A percentile compares a stretch with the other conserved stretches of the same genome.
phyloP scores from a whole-genome alignment of 2,888 invertebrate genomes.

The Margaritifera margaritifera region DNA sequence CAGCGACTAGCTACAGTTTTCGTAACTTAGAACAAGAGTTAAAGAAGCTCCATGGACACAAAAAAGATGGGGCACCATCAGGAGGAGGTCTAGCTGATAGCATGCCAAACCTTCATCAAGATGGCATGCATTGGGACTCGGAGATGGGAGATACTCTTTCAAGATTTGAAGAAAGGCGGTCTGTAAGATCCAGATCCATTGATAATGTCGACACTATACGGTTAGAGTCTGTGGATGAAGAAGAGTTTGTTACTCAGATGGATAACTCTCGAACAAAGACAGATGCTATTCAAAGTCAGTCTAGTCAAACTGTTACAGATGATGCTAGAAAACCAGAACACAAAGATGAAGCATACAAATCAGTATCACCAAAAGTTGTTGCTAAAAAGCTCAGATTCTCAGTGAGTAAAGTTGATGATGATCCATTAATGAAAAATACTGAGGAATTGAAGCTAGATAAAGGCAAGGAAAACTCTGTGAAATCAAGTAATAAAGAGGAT shows the following conservation, averaged over 20 bases:
- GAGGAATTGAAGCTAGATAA: slow-evolving; percentile 4
- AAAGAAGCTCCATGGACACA: slow-evolving; percentile 61
- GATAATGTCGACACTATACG: slow-evolving; percentile 3
- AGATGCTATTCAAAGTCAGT: too few relatives aligned
- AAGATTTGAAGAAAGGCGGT: slow-evolving; percentile 1
- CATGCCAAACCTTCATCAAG: background rate
- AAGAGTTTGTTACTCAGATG: background rate
- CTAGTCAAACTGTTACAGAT: background rate
- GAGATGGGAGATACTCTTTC: slow-evolving; percentile 4
- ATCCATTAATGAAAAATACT: slow-evolving; percentile 33
- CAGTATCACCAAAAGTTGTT: background rate
- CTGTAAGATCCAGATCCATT: slow-evolving; percentile 1
- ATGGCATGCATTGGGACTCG: slow-evolving; percentile 3
- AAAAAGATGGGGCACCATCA: slow-evolving; percentile 34
- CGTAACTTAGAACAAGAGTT: slow-evolving; percentile 65
- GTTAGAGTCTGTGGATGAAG: background rate
- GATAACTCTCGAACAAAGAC: too few relatives aligned
- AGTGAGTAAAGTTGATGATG: slow-evolving; percentile 56
- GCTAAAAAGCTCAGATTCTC: slow-evolving; percentile 49
- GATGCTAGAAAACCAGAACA: slow-evolving; percentile 9
- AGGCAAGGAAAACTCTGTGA: slow-evolving; percentile 1
- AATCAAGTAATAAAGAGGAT: slow-evolving; percentile 1
- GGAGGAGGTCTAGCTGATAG: slow-evolving; percentile 10
- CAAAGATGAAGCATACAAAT: background rate
- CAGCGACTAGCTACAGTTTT: slow-evolving; percentile 42